Evolutionary conservation across 2,797 vertebrate genomes (phyloP).

Genomic region (Hypotaenidia philippensis): DNA sequence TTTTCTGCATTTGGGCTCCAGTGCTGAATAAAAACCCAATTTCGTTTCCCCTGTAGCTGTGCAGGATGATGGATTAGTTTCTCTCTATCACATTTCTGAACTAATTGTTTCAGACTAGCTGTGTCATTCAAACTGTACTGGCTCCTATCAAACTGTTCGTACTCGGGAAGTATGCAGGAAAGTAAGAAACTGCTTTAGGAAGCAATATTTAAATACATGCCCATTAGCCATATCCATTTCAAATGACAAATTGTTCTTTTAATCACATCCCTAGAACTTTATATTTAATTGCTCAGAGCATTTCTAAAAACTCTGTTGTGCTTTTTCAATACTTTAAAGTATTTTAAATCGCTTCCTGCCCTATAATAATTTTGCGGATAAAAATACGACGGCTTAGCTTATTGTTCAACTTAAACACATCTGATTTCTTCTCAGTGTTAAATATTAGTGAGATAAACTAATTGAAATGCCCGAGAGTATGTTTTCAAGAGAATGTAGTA

Average conservation of each 20-base stretch:
- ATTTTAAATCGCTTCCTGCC: conserved; percentile 57
- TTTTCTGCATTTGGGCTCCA: background rate
- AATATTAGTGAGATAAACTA: conserved; percentile 9
- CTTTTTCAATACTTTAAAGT: conserved; percentile 36
- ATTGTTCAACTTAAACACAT: conserved; percentile 14
- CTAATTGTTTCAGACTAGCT: conserved; percentile 45
- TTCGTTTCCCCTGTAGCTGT: background rate
- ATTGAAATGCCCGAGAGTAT: conserved; percentile 3
- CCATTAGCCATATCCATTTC: conserved; percentile 65
- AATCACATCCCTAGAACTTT: conserved; percentile 67
- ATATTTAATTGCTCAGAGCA: conserved; percentile 60
- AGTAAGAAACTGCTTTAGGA: conserved; percentile 53
- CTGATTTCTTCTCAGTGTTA: conserved; percentile 25
- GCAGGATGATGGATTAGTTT: background rate
- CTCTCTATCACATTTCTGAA: conserved; percentile 21
- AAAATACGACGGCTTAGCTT: conserved; percentile 32
- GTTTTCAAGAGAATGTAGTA: background rate
- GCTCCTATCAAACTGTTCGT: conserved; percentile 5
- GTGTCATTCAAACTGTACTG: background rate
- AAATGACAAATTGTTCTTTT: conserved; percentile 71
- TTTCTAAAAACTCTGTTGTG: conserved; percentile 58
- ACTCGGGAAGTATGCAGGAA: background rate
- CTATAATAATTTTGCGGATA: conserved; percentile 49
- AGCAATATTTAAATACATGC: conserved; percentile 61
- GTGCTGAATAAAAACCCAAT: background rate